Percentiles rank a stretch among this genome's conserved stretches.
These are phyloP conservation scores for Troglohyphantes excavatus DNA, from an alignment of 2,888 invertebrate genomes.

Conservation along the genomic window DNA sequence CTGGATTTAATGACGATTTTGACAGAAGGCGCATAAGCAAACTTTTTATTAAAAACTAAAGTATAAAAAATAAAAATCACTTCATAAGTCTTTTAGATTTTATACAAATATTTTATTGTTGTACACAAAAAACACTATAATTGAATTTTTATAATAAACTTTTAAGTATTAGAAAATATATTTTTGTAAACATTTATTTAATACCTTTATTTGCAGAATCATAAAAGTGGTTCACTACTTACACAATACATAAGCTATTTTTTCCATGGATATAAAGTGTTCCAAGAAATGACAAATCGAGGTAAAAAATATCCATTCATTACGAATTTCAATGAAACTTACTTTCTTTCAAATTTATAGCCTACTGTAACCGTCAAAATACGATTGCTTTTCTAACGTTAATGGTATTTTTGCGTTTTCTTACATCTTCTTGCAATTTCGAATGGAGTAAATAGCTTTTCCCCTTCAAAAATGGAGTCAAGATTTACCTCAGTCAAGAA, in stretches of 20 bases:
- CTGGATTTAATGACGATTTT: too few relatives aligned
- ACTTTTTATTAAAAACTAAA: too few relatives aligned
- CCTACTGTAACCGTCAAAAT: background rate
- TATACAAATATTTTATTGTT: too few relatives aligned
- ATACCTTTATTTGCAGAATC: too few relatives aligned
- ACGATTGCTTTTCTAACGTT: constrained; percentile 22
- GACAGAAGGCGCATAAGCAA: too few relatives aligned
- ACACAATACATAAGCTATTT: too few relatives aligned
- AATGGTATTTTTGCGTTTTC: constrained; percentile 52
- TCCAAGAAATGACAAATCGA: background rate
- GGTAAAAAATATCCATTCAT: background rate
- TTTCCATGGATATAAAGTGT: too few relatives aligned
- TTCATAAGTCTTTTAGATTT: too few relatives aligned
- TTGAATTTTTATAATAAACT: too few relatives aligned
- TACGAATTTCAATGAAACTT: constrained; percentile 1
- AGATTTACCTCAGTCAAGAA: background rate
- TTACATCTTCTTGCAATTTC: background rate
- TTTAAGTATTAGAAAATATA: background rate
- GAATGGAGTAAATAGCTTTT: background rate
- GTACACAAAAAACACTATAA: too few relatives aligned
- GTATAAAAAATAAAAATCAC: too few relatives aligned
- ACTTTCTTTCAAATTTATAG: constrained; percentile 6
- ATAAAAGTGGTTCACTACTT: too few relatives aligned
- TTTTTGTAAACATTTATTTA: background rate
- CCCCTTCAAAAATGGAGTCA: background rate